Percentiles rank a stretch among this genome's conserved stretches.
Evolutionary conservation across 2,888 invertebrate genomes (phyloP).

Genomic region (Hydrotaea cyrtoneurina): DNA sequence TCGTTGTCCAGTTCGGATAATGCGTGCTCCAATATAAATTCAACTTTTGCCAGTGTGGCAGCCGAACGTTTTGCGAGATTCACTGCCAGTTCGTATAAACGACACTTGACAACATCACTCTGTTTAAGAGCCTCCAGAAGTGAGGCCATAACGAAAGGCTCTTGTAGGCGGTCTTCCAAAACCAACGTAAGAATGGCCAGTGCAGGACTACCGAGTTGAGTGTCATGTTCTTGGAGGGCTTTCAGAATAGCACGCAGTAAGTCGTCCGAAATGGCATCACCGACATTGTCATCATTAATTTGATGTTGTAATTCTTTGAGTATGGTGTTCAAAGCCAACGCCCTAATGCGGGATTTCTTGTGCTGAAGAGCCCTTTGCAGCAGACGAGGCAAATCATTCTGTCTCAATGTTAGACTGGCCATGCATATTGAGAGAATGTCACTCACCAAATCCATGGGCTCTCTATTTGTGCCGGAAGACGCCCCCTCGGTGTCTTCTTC

Average conservation of each 20-base stretch:
- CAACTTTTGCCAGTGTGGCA: conserved; percentile 83
- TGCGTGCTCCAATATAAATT: conserved; percentile 85
- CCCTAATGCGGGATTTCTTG: conserved; percentile 84
- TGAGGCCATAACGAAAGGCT: conserved; percentile 69
- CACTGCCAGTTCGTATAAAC: conserved; percentile 83
- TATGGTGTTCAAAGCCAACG: conserved; percentile 85
- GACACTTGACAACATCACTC: conserved; percentile 74
- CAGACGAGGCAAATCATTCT: conserved; percentile 83
- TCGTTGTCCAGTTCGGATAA: conserved; percentile 85
- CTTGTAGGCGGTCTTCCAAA: conserved; percentile 70
- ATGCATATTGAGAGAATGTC: conserved; percentile 86
- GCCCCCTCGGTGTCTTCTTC: conserved; percentile 76
- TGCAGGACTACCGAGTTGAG: conserved; percentile 72
- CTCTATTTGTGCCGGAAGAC: conserved; percentile 79
- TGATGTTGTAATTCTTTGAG: conserved; percentile 70
- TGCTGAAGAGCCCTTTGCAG: conserved; percentile 85
- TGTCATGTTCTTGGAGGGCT: conserved; percentile 74
- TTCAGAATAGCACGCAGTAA: conserved; percentile 73
- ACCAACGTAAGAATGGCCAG: conserved; percentile 73
- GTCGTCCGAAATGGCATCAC: conserved; percentile 68
- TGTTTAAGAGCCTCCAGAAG: conserved; percentile 71
- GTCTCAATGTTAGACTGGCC: conserved; percentile 84
- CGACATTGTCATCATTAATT: neutral
- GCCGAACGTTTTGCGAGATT: conserved; percentile 84
- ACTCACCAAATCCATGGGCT: conserved; percentile 84